Base-by-base conservation (phyloP, 2,113 vertebrate species). In the Anarrhichthys ocellatus region DNA sequence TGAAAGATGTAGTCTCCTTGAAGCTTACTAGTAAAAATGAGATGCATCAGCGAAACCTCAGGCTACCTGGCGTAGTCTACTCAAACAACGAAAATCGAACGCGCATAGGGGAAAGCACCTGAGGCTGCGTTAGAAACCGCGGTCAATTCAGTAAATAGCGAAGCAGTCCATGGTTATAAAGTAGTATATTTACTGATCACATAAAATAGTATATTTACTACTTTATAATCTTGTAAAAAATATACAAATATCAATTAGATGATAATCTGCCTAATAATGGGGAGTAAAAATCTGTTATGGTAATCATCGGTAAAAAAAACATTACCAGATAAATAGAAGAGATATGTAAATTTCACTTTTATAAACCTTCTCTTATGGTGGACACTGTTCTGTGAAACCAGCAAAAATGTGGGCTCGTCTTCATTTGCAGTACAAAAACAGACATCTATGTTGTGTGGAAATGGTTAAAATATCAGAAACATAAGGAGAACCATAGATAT, bases 391-490 rank as follows among this genome's bases (percentile, higher is more conserved):
- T 13, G 36, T 76, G 20, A 66, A 65, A 42, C 11, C 15, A 32
- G 10, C 56, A 44, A 32, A 74, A 34, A 9, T 42, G 66, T 29
- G 9, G 76, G 29, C n/a, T 71, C 13, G 38, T 64, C 18, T 68
- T 15, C 50, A 36, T 79, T 67, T 52, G 11, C 40, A 54, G 27
- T 54, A 38, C 67, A 52, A 69, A 83, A 54, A 78, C 38, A 56
- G 18, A 44, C 54, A 75, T 71, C 27, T 64, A 38, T 6, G 1
- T 40, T 44, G 24, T 64, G 32, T 70, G 22, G 38, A 83, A 78
- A 74, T 67, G n/a, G 54, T 70, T 63, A 56, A 63, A 67, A 73
- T 82, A 68, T 71, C 27, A 69, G 22, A 59, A 54, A 81, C 29
- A 46, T 22, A 52, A 73, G 52, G 24, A 67, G 54, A 83, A 24